Conservation (phyloP, 2,113 vertebrate species). For the Paralichthys olivaceus region DNA sequence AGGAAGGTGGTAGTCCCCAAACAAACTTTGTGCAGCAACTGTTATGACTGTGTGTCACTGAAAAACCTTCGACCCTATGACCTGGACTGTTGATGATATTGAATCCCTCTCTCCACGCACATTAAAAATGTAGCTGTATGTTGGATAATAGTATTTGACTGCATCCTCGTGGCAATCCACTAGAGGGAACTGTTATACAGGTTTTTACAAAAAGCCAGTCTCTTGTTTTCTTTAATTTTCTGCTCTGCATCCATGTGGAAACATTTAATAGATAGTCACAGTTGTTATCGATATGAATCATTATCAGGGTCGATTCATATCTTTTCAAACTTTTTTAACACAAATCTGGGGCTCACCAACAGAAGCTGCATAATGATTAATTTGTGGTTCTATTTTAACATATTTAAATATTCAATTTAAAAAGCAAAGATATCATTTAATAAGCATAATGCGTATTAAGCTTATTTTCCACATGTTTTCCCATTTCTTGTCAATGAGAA, state of each 20-base stretch:
- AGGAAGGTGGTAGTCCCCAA: neutral
- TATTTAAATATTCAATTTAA: neutral
- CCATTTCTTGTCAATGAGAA: too few relatives aligned
- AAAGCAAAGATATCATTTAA: too few relatives aligned
- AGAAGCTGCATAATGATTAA: neutral
- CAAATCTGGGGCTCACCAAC: neutral
- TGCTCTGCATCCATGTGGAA: too few relatives aligned
- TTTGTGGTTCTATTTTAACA: neutral
- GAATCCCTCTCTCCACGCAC: neutral
- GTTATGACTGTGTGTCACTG: neutral
- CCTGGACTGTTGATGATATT: too few relatives aligned
- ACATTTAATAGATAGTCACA: too few relatives aligned
- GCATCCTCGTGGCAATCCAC: constrained; percentile 33
- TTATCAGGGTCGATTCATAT: too few relatives aligned
- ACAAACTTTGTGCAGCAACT: neutral
- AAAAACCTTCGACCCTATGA: too few relatives aligned
- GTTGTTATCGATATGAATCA: too few relatives aligned
- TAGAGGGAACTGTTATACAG: constrained; percentile 55
- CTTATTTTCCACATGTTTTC: too few relatives aligned
- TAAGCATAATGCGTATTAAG: too few relatives aligned
- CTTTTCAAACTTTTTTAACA: too few relatives aligned
- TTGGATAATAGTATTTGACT: constrained; percentile 1
- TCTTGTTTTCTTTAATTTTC: neutral
- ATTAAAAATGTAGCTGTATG: neutral
- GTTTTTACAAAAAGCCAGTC: neutral